These are phyloP conservation scores for Monopis laevigella DNA, from an alignment of 2,888 invertebrate species.

Conservation along the genomic window DNA sequence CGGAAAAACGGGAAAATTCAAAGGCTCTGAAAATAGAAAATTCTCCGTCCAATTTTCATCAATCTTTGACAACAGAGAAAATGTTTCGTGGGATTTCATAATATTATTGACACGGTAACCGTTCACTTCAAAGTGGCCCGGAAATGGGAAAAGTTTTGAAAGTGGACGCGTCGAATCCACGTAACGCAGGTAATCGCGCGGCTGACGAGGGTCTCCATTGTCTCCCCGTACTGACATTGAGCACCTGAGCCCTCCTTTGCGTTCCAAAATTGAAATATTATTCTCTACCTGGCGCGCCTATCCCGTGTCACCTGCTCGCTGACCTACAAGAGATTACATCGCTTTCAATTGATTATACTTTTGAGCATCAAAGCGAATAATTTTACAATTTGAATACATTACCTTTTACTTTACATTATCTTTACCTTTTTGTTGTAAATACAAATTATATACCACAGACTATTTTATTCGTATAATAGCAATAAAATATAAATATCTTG, in stretches of 20 bases:
- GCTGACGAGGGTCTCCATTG: conserved; percentile 35
- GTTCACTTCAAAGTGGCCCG: conserved; percentile 4
- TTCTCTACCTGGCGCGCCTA: conserved; percentile 4
- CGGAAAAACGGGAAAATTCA: too few relatives aligned
- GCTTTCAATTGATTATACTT: conserved; percentile 11
- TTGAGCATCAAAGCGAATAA: conserved; percentile 11
- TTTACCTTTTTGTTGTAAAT: too few relatives aligned
- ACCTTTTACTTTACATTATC: too few relatives aligned
- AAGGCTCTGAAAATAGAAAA: too few relatives aligned
- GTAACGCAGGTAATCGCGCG: conserved; percentile 30
- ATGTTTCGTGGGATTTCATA: conserved; percentile 2
- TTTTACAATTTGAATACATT: conserved; percentile 4
- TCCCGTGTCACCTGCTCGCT: conserved; percentile 10
- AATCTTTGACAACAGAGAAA: conserved; percentile 2
- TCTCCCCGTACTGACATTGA: conserved; percentile 16
- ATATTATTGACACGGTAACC: conserved; percentile 11
- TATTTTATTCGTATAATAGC: too few relatives aligned
- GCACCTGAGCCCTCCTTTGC: conserved; percentile 30
- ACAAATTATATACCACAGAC: too few relatives aligned
- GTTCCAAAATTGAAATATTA: conserved; percentile 13
- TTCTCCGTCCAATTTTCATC: conserved; percentile 4
- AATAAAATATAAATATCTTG: too few relatives aligned
- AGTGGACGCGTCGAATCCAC: conserved; percentile 11
- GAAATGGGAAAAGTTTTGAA: conserved; percentile 12
- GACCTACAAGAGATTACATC: conserved; percentile 11